Base-by-base conservation (phyloP, 2,797 vertebrate genomes). In the Tokudaia tokunoshimensis region DNA sequence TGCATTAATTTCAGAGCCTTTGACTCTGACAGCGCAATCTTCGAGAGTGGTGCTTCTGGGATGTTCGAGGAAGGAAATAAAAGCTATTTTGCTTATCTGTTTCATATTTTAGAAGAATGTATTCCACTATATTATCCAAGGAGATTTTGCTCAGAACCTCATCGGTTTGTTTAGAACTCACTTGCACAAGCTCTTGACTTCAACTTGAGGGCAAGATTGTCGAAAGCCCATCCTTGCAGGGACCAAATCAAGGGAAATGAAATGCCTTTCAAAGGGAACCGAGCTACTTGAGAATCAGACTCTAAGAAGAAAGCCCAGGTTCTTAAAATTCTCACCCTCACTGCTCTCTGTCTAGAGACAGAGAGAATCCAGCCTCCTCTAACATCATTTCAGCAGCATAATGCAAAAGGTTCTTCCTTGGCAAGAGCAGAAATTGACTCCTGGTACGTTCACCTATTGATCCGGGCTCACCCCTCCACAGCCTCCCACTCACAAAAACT, bases 1-100 rank as follows among this genome's bases (percentile, higher is more conserved):
- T 94, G 92, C 96, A 97, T 98, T 98, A 96, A 97, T 98, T 97
- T 97, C 97, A 94, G 94, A 97, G 97, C 93, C 96, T 97, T 96
- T 97, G 97, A 93, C 96, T 98, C 91, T 41, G 59, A 97, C 84
- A 95, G 97, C 61, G 97, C 96, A 95, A 80, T 97, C 97, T 96
- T 95, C 31, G 89, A 96, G 95, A 95, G 82, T 17, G 19, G 82
- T 93, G 52, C 83, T 96, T 95, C 96, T 89, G 89, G 70, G 91
- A 75, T 96, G 81, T 92, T 97, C 92, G 94, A 93, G 92, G 94
- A 97, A 97, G 83, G 96, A 91, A 93, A 92, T 81, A 96, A 97
- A 96, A 96, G 95, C 93, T 87, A 65, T 94, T 93, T 96, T 95
- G 93, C 94, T 96, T 91, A 96, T 97, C 97, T 70, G 78, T 96